Base-by-base conservation (phyloP, 2,888 invertebrate genomes). In the Neoitamus cyanurus region DNA sequence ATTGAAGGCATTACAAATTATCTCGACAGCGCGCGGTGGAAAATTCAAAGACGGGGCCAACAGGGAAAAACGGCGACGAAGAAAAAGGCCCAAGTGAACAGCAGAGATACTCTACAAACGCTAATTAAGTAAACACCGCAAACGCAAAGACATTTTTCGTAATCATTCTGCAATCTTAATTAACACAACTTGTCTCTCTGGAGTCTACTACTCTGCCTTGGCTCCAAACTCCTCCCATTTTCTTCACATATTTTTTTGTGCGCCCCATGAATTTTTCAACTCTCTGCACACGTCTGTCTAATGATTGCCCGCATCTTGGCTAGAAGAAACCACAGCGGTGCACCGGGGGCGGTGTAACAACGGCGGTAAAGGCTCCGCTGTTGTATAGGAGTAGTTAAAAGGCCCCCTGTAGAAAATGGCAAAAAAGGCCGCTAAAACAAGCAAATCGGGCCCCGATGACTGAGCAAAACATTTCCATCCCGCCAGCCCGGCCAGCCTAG, bases 141-240 rank as follows among this genome's bases (percentile, higher is more conserved):
- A 70, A 72, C 83, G 48, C 70, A 83, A 72, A 83, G 72, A 83
- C 72, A 72, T 72, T 83, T 72, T 83, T 83, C 83, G 83, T 83
- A 83, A 83, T 83, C 83, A 83, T 83, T 83, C 83, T 83, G 83
- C 83, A 83, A 83, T 83, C 83, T 83, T 83, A 83, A 83, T 83
- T 83, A 83, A 83, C 83, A 83, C 83, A 72, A 72, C 72, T 83
- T 83, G 72, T 69, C 83, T 83, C 83, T 83, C 48, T 46, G 31
- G 30, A 31, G 82, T 37, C 69, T 37, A 42, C 58, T 58, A 15
- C 69, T 25, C 82, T 82, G 30, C 15, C 15, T 42, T 42, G 42
- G 69, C 69, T 68, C 34, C 1, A 42, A 42, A 83, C 83, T 72
- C 83, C 83, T 69, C 83, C 83, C 83, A 83, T 83, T 83, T 83